Evolutionary conservation across 2,113 vertebrate genomes (phyloP).

Genomic region (Lota lota): DNA sequence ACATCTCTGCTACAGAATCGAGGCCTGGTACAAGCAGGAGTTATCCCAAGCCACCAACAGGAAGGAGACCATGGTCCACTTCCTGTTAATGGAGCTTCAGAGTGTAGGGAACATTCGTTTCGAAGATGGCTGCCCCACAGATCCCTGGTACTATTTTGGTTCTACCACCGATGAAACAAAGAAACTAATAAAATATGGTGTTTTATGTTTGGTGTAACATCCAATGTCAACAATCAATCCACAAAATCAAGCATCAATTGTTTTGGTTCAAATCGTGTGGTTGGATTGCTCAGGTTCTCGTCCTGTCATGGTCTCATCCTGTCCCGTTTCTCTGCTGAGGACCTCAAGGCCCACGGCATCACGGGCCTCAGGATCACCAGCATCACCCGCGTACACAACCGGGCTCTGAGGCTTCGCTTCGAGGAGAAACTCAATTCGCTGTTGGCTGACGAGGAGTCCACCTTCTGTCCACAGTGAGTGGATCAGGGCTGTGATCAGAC

Average conservation of each 20-base stretch:
- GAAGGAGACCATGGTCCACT: slow-evolving; percentile 67
- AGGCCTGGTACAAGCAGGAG: slow-evolving; percentile 61
- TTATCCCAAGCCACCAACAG: slow-evolving; percentile 63
- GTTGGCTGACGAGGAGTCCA: slow-evolving; percentile 60
- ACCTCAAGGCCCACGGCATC: slow-evolving; percentile 71
- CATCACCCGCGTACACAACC: slow-evolving; percentile 79
- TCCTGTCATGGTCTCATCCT: slow-evolving; percentile 78
- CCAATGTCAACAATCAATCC: neutral
- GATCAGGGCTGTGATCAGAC: neutral
- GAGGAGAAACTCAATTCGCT: slow-evolving; percentile 79
- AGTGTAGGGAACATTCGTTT: slow-evolving; percentile 82
- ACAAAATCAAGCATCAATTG: neutral
- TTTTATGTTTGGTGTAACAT: neutral
- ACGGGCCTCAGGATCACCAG: slow-evolving; percentile 74
- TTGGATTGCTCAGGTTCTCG: slow-evolving; percentile 70
- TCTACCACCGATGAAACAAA: no score
- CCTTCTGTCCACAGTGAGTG: slow-evolving; percentile 59
- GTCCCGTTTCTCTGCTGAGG: slow-evolving; percentile 75
- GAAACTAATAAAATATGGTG: no score
- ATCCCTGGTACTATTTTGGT: slow-evolving; percentile 68
- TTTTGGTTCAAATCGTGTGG: neutral
- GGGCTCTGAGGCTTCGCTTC: slow-evolving; percentile 77
- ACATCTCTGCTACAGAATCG: slow-evolving; percentile 64
- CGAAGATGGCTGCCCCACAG: slow-evolving; percentile 76
- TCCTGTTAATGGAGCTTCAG: slow-evolving; percentile 80